Base-by-base conservation (phyloP, 2,113 vertebrate species). In the Ifrita kowaldi region DNA sequence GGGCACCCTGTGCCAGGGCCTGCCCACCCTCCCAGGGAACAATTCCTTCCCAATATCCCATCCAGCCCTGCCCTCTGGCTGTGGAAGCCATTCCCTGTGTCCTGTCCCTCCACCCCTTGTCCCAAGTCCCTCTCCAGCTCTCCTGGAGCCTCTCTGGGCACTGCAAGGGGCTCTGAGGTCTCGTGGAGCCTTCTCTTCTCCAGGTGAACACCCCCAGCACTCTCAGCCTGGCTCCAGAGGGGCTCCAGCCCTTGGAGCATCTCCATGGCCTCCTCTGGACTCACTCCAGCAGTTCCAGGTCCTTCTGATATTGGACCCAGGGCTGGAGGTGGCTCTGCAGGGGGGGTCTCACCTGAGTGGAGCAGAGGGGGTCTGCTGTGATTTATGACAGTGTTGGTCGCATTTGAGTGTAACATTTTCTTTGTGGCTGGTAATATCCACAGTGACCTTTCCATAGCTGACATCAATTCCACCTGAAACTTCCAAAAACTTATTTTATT, bases 131-230 rank as follows among this genome's bases (percentile, higher is more conserved):
- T 53, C 39, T 75, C 9, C 62, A 68, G 16, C 46, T 75, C 28
- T 53, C 44, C 37, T 67, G 69, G 52, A n/a, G 23, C 44, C 16
- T 16, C 52, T 46, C n/a, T 0, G 5, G 37, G 13, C 23, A 0
- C 33, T 74, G 53, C 0, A 0, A 82, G 11, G 37, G 10, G 12
- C 59, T 80, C 44, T 68, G 3, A 60, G n/a, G 0, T 60, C 28
- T 46, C 5, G 19, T 26, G n/a, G n/a, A 68, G 0, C 46, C 37
- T 39, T 67, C 52, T 13, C 35, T 0, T 44, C 4, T 26, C 11
- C 46, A 53, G 60, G 15, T 19, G 86, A 81, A 0, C 69, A 39
- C 2, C 11, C 13, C 20, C 69, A 82, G 24, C 53, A 68, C 39
- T 68, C 47, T 39, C 62, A 82, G 62, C 24, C 62, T 60, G 46